These are phyloP conservation scores for Parthenolecanium corni DNA, from an alignment of 2,888 invertebrate genomes.

Conservation along the genomic window DNA sequence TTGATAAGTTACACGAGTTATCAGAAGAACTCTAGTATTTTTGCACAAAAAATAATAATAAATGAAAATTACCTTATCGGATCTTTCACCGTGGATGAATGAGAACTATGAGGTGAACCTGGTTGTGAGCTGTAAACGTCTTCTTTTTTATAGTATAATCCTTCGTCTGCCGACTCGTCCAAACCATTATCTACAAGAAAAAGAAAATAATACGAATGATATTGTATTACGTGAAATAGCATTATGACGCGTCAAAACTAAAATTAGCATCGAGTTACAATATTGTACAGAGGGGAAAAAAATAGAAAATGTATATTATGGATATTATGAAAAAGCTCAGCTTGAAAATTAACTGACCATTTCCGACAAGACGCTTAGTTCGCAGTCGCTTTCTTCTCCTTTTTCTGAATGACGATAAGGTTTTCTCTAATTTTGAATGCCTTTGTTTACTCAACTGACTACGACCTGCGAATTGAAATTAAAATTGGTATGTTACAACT, in stretches of 20 bases:
- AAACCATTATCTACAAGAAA: conserved; percentile 10
- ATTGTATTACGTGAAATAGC: background rate
- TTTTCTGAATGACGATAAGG: conserved; percentile 17
- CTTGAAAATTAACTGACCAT: too few species aligned
- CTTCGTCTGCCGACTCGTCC: conserved; percentile 22
- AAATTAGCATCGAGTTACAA: background rate
- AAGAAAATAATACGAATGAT: background rate
- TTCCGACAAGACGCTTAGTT: background rate
- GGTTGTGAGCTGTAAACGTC: conserved; percentile 25
- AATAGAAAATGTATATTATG: background rate
- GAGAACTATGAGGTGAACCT: conserved; percentile 23
- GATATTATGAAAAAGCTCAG: background rate
- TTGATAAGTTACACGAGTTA: too few species aligned
- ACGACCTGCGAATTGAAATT: conserved; percentile 7
- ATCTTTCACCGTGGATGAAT: conserved; percentile 25
- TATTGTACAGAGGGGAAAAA: background rate
- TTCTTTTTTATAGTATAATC: conserved; percentile 25
- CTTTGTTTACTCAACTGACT: conserved; percentile 25
- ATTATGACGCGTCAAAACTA: too few species aligned
- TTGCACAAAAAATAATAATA: too few species aligned
- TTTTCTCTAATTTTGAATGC: conserved; percentile 20
- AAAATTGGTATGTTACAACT: too few species aligned
- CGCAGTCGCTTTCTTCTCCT: conserved; percentile 16
- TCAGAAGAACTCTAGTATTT: too few species aligned
- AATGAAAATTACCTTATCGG: conserved; percentile 6